Evolutionary conservation across 2,797 vertebrate species (phyloP).

Genomic region (Brachyalestes nurse): DNA sequence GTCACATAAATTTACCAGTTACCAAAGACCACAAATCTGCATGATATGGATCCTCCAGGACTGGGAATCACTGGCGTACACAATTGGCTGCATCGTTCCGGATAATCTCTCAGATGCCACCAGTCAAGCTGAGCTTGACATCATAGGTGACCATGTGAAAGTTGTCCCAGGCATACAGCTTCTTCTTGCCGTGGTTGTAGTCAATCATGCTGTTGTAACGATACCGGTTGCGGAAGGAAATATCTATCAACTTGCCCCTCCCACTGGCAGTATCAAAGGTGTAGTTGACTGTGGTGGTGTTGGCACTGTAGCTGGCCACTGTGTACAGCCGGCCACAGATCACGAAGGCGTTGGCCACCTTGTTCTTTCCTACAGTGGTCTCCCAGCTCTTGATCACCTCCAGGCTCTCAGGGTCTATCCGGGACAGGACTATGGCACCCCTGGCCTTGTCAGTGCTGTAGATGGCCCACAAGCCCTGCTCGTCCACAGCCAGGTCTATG

Average conservation of each 20-base stretch:
- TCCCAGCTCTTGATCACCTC: constrained; percentile 87
- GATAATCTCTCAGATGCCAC: too few relatives aligned
- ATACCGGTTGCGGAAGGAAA: constrained; percentile 86
- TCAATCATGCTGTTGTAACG: constrained; percentile 94
- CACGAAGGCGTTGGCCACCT: constrained; percentile 91
- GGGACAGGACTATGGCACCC: constrained; percentile 89
- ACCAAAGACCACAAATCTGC: not conserved
- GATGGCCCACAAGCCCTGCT: constrained; percentile 90
- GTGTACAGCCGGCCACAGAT: constrained; percentile 92
- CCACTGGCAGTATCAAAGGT: constrained; percentile 82
- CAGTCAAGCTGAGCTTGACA: constrained; percentile 47
- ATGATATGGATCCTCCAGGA: not conserved
- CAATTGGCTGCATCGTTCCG: too few relatives aligned
- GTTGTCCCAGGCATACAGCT: constrained; percentile 94
- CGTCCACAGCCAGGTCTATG: constrained; percentile 90
- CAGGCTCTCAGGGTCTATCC: constrained; percentile 85
- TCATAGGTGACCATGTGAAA: constrained; percentile 92
- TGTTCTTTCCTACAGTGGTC: constrained; percentile 89
- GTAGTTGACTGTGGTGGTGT: constrained; percentile 83
- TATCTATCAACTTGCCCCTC: constrained; percentile 67
- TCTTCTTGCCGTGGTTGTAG: constrained; percentile 88
- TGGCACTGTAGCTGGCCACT: constrained; percentile 85
- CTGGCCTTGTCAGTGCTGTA: constrained; percentile 91
- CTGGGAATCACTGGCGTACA: too few relatives aligned
- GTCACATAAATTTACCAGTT: not conserved